A percentile compares a stretch with the other conserved stretches of the same genome.
Evolutionary conservation across 2,797 vertebrate species (phyloP).

Genomic region (Danio kyathit): DNA sequence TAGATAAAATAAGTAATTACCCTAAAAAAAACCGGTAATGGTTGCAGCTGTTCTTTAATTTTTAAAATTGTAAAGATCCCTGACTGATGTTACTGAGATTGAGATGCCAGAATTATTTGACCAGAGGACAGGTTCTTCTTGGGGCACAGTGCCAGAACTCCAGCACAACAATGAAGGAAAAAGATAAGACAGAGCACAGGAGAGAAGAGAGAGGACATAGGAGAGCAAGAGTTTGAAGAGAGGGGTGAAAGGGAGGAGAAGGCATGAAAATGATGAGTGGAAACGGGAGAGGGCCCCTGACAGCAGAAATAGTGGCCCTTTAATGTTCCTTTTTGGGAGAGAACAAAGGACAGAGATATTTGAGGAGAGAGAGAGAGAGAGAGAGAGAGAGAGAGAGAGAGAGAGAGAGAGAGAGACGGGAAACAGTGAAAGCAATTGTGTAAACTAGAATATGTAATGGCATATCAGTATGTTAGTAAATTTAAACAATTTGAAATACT

Average conservation of each 20-base stretch:
- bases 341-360: slow-evolving; percentile 72
- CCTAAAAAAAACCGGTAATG: background rate
- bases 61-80: slow-evolving; percentile 4
- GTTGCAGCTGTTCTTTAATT: background rate
- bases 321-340: slow-evolving; percentile 77
- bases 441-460: no score
- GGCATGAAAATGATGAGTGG: slow-evolving; percentile 51
- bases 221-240: slow-evolving; percentile 67
- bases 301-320: slow-evolving; percentile 81
- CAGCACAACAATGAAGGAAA: background rate
- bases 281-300: slow-evolving; percentile 70
- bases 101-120: background rate
- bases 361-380: slow-evolving; percentile 54
- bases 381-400: slow-evolving; percentile 12
- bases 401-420: no score
- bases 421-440: no score
- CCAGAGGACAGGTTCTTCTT: slow-evolving; percentile 12
- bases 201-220: slow-evolving; percentile 17
- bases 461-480: no score
- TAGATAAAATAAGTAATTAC: background rate
- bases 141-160: background rate
- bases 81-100: background rate
- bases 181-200: background rate
- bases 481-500: no score
- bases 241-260: slow-evolving; percentile 28